A percentile compares a stretch with the other conserved stretches of the same genome.
phyloP scores from a whole-genome alignment of 2,797 vertebrate genomes.

The Mus caroli region DNA sequence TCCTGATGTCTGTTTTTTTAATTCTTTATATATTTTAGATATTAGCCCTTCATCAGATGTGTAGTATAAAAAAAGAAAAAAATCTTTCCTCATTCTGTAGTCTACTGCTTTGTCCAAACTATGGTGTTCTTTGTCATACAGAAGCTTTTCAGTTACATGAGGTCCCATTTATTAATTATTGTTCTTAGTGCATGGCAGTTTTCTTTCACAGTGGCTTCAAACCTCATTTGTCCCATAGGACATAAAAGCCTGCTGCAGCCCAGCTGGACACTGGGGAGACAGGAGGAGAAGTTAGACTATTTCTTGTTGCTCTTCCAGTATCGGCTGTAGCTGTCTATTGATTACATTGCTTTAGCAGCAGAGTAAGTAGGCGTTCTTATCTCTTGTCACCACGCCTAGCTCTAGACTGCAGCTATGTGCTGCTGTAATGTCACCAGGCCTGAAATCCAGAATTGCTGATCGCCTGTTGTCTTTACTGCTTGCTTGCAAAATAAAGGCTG shows the following conservation, averaged over 20 bases:
- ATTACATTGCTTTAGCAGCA: not conserved
- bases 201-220: not conserved
- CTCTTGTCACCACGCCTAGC: not conserved
- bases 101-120: not conserved
- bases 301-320: not conserved
- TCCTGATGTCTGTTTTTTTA: not conserved
- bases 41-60: not conserved
- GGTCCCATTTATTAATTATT: not conserved
- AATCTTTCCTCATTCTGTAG: not conserved
- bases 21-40: not conserved
- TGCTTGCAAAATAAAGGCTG: not conserved
- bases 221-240: not conserved
- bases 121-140: not conserved
- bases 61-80: not conserved
- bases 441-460: not conserved
- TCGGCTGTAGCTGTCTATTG: too few relatives aligned
- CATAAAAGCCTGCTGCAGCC: not conserved
- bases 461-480: not conserved
- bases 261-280: not conserved
- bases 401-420: not conserved
- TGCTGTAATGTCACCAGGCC: not conserved
- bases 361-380: not conserved
- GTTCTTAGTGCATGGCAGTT: not conserved
- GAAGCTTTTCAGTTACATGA: not conserved
- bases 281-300: not conserved